A percentile compares a stretch with the other conserved stretches of the same genome.
These are phyloP conservation scores for Alouatta palliata DNA, from an alignment of 2,113 vertebrate genomes.

Conservation along the genomic window DNA sequence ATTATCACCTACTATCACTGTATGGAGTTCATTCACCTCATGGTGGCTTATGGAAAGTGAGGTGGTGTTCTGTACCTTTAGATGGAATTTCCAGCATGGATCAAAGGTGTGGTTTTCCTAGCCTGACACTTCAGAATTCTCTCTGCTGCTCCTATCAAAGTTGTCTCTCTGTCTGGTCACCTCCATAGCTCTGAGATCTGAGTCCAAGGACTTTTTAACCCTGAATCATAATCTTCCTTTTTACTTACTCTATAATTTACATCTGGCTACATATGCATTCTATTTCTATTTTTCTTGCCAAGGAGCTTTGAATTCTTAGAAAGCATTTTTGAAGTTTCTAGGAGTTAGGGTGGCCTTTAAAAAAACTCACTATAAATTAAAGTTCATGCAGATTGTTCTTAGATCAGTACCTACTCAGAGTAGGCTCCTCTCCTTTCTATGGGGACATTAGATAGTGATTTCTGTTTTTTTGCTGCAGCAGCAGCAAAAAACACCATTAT, in stretches of 20 bases:
- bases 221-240: neutral
- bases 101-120: neutral
- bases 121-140: neutral
- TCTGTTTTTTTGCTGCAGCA: neutral
- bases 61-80: neutral
- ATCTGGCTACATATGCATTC: neutral
- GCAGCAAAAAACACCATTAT: neutral
- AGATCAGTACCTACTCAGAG: neutral
- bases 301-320: neutral
- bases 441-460: too few relatives aligned
- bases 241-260: neutral
- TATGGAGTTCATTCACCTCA: neutral
- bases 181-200: neutral
- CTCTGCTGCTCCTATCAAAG: neutral
- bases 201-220: neutral
- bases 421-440: neutral
- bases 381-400: neutral
- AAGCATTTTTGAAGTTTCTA: neutral
- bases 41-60: neutral
- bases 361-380: neutral
- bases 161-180: neutral
- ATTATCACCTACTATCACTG: neutral
- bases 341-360: neutral
- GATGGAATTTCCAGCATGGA: neutral
- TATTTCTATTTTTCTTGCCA: neutral